Evolutionary conservation across 2,797 vertebrate species (phyloP).

Genomic region (Chelon auratus): DNA sequence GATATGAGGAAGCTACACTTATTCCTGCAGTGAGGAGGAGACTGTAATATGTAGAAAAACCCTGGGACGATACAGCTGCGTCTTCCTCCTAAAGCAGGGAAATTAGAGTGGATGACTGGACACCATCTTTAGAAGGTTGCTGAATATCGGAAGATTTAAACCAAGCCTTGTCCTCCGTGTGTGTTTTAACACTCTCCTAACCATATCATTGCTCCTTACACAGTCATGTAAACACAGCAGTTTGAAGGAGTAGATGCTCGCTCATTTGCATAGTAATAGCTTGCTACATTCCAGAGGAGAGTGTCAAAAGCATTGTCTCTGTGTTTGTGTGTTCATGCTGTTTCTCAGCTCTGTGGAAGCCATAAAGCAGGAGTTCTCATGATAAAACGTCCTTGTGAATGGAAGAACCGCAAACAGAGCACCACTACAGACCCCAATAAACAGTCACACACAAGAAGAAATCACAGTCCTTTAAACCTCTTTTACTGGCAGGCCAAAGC

Average conservation of each 20-base stretch:
- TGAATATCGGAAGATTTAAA: background rate
- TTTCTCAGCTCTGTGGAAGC: constrained; percentile 29
- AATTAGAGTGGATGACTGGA: constrained; percentile 10
- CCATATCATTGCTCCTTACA: constrained; percentile 7
- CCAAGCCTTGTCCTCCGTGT: background rate
- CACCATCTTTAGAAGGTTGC: background rate
- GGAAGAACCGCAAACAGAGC: constrained; percentile 48
- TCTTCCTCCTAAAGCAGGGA: background rate
- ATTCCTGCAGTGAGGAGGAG: background rate
- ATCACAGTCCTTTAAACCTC: constrained; percentile 5
- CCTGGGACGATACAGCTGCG: background rate
- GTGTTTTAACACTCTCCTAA: constrained; percentile 5
- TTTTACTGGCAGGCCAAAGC: background rate
- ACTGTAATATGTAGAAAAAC: constrained; percentile 1
- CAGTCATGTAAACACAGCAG: constrained; percentile 27
- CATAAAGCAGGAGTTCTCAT: constrained; percentile 55
- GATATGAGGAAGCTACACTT: constrained; percentile 12
- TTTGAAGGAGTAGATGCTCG: constrained; percentile 18
- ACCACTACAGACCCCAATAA: constrained; percentile 13
- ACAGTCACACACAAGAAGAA: constrained; percentile 19
- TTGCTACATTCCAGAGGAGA: constrained; percentile 53
- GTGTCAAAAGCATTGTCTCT: constrained; percentile 46
- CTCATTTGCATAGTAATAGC: constrained; percentile 63
- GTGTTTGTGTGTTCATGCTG: constrained; percentile 53
- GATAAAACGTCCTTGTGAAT: constrained; percentile 42